Evolutionary conservation across 2,797 vertebrate genomes (phyloP), one percentile per base, ranked within the genome.

Genomic region (Melanotaenia trifasciata): DNA sequence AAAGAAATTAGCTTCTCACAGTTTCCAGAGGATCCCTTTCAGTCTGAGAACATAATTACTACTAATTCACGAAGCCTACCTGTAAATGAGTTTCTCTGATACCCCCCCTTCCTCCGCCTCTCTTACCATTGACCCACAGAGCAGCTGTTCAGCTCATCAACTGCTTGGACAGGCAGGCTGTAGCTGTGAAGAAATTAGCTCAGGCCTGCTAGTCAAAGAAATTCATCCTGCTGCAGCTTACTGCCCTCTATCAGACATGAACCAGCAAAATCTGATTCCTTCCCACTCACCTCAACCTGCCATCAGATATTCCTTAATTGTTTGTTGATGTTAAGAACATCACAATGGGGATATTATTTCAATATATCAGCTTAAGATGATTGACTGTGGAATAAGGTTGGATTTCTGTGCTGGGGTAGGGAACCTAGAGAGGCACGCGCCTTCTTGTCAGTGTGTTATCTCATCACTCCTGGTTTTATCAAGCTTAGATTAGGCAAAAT

Each of bases 101-200:
- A 3, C 14, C 10, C 22, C 16, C 45, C 9, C 57, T 50, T 53
- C 16, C 36, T 57, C 54, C 51, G 26, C 72, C 57, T 74, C 61
- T 54, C 67, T 80, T 72, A 35, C 73, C 70, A 64, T 80, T 20
- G 58, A 40, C 70, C 5, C 14, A 72, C 75, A 47, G 68, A 81
- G 74, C 90, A 93, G 89, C 89, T 92, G 90, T 84, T 90, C 78
- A 69, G 70, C 74, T 79, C 74, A 83, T 90, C 90, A 90, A 87
- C 63, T 67, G 40, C 72, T 81, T 64, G 74, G 86, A 89, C 87
- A 90, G 83, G 60, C 83, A 45, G 72, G 22, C 58, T 68, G 35
- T 65, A 66, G 62, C 77, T 74, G 71, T 51, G 66, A 84, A 76
- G 78, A 84, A 78, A 81, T 83, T 14, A 61, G 61, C 76, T 65